Base-by-base conservation (phyloP, 2,113 vertebrate species). In the Oryzias woworae region DNA sequence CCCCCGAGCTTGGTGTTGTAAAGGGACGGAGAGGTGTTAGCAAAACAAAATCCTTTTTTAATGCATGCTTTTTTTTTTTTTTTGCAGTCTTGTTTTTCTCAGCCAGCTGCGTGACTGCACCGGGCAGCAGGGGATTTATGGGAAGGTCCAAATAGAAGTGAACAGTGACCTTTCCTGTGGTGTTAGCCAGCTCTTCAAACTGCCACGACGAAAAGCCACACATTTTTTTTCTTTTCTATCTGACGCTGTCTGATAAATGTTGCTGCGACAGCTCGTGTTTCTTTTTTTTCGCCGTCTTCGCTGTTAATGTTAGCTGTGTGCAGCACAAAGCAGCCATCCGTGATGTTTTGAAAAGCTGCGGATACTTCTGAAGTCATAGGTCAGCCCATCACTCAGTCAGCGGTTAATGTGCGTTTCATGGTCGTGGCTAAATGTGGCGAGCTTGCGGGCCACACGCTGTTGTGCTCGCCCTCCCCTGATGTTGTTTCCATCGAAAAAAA, bases 141-240 rank as follows among this genome's bases (percentile, higher is more conserved):
- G 70, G 70, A 23, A 31, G 73, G 81, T 87, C 78, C 87, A 88
- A 89, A 89, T 89, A 83, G 87, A 90, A 87, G 85, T 90, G 90
- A 90, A 88, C 85, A 31, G 80, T 85, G 80, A 90, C 85, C 78
- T 91, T 91, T 88, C 76, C 81, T 64, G 80, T 86, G 75, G 82
- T 36, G 77, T 68, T 83, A 73, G 80, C 75, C 54, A 66, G 81
- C 71, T 77, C 74, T 78, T 36, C 71, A 80, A 81, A 78, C 75
- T 51, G 82, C 77, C 83, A 82, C 77, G 42, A 12, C 23, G 20
- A 28, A 28, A 28, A 28, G 26, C 26, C 26, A 28, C 26, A 28
- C 26, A 6, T 28, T 77, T 77, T 78, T 76, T 69, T 85, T 80
- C 82, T 64, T 72, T 73, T 65, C 71, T 77, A 74, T 83, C 79